Evolutionary conservation across 2,888 invertebrate genomes (phyloP).

Genomic region (Phyllotreta striolata): DNA sequence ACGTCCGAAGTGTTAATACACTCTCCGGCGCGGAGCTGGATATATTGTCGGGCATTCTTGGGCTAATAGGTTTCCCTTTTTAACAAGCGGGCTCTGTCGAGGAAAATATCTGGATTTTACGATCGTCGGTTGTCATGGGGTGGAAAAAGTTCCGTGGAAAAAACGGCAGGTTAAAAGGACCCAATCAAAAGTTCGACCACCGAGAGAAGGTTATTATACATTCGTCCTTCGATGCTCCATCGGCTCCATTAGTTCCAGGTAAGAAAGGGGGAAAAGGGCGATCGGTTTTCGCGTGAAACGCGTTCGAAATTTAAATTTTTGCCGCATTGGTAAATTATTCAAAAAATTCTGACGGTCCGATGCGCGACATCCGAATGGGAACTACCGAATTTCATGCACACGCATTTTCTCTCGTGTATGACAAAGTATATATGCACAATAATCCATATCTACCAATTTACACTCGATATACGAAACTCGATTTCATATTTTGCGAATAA

Average conservation of each 20-base stretch:
- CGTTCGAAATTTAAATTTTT: no score
- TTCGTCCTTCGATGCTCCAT: constrained; percentile 21
- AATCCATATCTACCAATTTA: no score
- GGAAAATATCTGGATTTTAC: constrained; percentile 14
- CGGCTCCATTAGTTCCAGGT: constrained; percentile 22
- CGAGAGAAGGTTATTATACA: constrained; percentile 28
- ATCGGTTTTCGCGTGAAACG: no score
- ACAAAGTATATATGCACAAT: no score
- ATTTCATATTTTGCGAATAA: no score
- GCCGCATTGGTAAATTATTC: no score
- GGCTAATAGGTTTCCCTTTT: not conserved
- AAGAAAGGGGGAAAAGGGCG: no score
- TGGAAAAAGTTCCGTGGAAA: constrained; percentile 5
- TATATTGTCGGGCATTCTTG: not conserved
- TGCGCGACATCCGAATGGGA: no score
- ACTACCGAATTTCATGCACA: no score
- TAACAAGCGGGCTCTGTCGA: constrained; percentile 9
- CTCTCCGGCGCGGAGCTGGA: not conserved
- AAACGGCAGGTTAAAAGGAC: constrained; percentile 14
- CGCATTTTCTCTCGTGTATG: no score
- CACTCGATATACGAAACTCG: no score
- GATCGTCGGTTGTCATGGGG: constrained; percentile 12
- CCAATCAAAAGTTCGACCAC: constrained; percentile 31
- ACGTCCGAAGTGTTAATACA: not conserved
- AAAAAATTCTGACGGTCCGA: no score